Conservation (phyloP, 2,888 invertebrate species). For the Acronicta leporina region DNA sequence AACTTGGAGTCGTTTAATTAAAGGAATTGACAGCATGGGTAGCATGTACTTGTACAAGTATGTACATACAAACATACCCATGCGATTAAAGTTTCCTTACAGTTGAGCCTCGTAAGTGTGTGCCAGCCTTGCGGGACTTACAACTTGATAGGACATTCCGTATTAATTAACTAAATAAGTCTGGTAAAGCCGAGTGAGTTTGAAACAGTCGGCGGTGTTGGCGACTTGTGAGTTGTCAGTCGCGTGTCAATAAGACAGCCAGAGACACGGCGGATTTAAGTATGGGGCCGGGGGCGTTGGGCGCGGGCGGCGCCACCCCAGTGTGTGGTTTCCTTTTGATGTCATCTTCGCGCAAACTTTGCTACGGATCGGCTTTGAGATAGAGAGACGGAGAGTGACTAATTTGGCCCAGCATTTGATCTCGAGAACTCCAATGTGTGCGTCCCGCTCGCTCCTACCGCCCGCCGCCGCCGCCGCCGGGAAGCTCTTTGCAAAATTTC, state of each 20-base stretch:
- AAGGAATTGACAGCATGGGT: constrained; percentile 69
- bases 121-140: constrained; percentile 81
- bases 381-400: constrained; percentile 90
- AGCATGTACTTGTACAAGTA: constrained; percentile 57
- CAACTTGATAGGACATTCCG: constrained; percentile 87
- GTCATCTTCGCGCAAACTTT: constrained; percentile 90
- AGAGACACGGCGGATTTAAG: constrained; percentile 86
- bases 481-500: constrained; percentile 89
- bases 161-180: constrained; percentile 89
- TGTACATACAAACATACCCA: constrained; percentile 68
- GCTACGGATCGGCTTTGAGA: constrained; percentile 90
- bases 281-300: constrained; percentile 79
- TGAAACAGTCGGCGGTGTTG: constrained; percentile 77
- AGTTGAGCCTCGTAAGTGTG: constrained; percentile 77
- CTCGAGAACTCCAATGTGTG: constrained; percentile 84
- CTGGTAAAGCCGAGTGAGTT: constrained; percentile 81
- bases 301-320: constrained; percentile 80
- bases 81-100: constrained; percentile 82
- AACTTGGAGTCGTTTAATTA: constrained; percentile 74
- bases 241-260: constrained; percentile 88
- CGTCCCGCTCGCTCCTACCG: constrained; percentile 84
- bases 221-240: constrained; percentile 86
- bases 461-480: constrained; percentile 82
- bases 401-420: constrained; percentile 90
- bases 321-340: constrained; percentile 90